Conservation (phyloP, 23 tunicate species). For the Ciona savignyi region DNA sequence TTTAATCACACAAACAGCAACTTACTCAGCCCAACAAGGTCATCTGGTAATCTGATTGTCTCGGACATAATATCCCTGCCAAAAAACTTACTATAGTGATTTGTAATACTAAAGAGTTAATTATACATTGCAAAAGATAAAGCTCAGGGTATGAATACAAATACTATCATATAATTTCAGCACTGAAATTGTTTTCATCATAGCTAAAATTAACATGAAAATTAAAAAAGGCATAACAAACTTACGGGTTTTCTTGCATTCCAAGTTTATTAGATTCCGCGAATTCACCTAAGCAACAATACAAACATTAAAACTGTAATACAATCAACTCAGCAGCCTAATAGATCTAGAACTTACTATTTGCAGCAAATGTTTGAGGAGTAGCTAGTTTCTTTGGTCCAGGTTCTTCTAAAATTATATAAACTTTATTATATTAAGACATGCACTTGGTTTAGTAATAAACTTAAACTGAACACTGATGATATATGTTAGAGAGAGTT, state of each 20-base stretch:
- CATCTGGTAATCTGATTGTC: conserved; percentile 79
- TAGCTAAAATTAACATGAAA: neutral
- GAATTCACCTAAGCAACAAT: conserved; percentile 2
- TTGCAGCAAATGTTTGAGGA: conserved; percentile 2
- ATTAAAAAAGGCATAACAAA: neutral
- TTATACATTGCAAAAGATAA: conserved; percentile 2
- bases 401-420: conserved; percentile 83
- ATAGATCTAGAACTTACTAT: neutral
- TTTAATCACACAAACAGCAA: too few relatives aligned
- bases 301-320: neutral
- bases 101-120: too few relatives aligned
- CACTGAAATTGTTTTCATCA: neutral
- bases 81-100: neutral
- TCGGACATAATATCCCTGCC: conserved; percentile 43
- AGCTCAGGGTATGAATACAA: conserved; percentile 19
- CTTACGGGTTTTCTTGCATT: conserved; percentile 24
- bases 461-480: too few relatives aligned
- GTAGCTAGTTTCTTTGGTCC: conserved; percentile 87
- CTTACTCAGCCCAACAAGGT: conserved; percentile 95
- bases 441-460: too few relatives aligned
- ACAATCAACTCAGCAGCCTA: neutral
- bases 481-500: too few relatives aligned
- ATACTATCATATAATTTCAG: conserved; percentile 5
- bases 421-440: too few relatives aligned
- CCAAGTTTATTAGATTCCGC: neutral